phyloP scores from a whole-genome alignment of 2,888 invertebrate species.

The Dasypolia templi region DNA sequence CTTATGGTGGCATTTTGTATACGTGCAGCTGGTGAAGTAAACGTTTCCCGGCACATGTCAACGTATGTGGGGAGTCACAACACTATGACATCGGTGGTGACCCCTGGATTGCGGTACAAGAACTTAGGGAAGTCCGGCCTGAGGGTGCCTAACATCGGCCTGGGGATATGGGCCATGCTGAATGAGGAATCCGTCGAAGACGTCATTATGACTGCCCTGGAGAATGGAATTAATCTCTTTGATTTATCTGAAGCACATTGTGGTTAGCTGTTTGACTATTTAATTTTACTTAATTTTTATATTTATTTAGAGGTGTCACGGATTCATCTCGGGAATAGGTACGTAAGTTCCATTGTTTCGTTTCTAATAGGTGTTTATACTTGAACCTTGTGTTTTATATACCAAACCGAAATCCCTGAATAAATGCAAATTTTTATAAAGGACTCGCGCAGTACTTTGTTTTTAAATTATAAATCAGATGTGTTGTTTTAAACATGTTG shows the following conservation, averaged over 20 bases:
- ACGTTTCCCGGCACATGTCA: conserved; percentile 87
- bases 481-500: not conserved
- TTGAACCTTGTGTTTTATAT: not conserved
- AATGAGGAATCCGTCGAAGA: conserved; percentile 97
- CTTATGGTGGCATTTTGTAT: conserved; percentile 31
- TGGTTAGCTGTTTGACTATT: conserved; percentile 82
- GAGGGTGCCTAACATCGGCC: conserved; percentile 97
- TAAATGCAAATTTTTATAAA: no score
- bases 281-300: not conserved
- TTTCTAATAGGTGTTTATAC: not conserved
- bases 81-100: conserved; percentile 92
- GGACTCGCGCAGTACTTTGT: no score
- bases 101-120: conserved; percentile 96
- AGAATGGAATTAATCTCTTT: conserved; percentile 98
- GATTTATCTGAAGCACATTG: conserved; percentile 98
- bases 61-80: conserved; percentile 90
- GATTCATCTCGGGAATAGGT: not conserved
- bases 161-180: conserved; percentile 98
- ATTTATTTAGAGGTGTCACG: not conserved
- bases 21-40: conserved; percentile 82
- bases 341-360: not conserved
- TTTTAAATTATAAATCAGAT: not conserved
- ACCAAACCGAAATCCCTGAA: not conserved
- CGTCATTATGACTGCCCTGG: conserved; percentile 97
- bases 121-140: conserved; percentile 99